Evolutionary conservation across 2,888 invertebrate genomes (phyloP).

Genomic region (Harpagoxenus sublaevis): DNA sequence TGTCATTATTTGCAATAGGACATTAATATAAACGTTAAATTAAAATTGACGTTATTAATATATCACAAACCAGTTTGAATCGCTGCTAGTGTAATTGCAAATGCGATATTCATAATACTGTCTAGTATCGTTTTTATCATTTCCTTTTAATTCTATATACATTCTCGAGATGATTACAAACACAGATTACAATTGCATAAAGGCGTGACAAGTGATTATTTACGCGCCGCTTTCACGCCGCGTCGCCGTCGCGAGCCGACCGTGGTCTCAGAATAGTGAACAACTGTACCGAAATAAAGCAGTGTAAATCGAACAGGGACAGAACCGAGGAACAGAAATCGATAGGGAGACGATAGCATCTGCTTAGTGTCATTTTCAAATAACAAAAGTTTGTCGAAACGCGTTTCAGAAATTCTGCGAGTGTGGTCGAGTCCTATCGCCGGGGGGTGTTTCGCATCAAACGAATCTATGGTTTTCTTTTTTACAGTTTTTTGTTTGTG

Average conservation of each 20-base stretch:
- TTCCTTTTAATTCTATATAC: conserved; percentile 21
- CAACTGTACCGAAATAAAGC: not conserved
- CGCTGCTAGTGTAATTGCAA: not conserved
- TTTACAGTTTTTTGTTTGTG: conserved; percentile 14
- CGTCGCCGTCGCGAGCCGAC: not conserved
- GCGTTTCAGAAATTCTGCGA: not conserved
- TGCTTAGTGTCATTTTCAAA: not conserved
- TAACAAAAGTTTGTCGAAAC: not conserved
- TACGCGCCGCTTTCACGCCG: not conserved
- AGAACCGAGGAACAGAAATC: not conserved
- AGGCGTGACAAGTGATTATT: not conserved
- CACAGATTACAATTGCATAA: conserved; percentile 23
- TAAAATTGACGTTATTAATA: not conserved
- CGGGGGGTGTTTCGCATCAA: not conserved
- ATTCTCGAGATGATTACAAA: conserved; percentile 24
- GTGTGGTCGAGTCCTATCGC: not conserved
- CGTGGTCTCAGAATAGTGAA: not conserved
- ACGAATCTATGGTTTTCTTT: conserved; percentile 15
- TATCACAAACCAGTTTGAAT: not conserved
- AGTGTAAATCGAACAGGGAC: conserved; percentile 2
- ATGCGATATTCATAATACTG: not conserved
- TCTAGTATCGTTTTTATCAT: not conserved
- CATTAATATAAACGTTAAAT: not conserved
- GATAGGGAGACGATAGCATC: not conserved
- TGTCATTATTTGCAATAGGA: not conserved